Percentiles rank a stretch among this genome's conserved stretches.
These are phyloP conservation scores for Tor tambroides DNA, from an alignment of 2,113 vertebrate species.

Conservation along the genomic window DNA sequence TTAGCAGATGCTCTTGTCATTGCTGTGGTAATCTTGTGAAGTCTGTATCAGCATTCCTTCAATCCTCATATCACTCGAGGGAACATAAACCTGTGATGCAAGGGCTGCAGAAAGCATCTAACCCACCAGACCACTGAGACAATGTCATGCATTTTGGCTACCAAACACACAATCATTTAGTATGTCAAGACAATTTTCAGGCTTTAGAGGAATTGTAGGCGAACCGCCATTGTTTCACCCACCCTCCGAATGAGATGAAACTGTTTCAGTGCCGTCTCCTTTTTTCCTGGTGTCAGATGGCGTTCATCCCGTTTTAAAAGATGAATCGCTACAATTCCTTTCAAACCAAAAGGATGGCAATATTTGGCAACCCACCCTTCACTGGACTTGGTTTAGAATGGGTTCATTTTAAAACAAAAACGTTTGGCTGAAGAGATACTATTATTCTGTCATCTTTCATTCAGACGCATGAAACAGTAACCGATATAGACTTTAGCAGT, in stretches of 20 bases:
- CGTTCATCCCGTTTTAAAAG: neutral
- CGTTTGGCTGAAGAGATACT: neutral
- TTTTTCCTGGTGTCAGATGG: neutral
- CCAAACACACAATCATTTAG: neutral
- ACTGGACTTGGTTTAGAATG: neutral
- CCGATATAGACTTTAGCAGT: neutral
- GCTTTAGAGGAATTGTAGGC: neutral
- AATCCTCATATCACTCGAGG: neutral
- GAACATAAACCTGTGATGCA: neutral
- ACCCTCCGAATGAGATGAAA: neutral
- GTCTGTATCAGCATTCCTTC: constrained; percentile 21
- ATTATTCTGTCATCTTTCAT: constrained; percentile 18
- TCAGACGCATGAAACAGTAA: constrained; percentile 26
- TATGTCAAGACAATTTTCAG: neutral
- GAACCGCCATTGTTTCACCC: neutral
- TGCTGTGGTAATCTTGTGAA: no score
- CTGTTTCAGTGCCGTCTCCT: neutral
- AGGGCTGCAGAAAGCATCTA: neutral
- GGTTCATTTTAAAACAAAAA: constrained; percentile 2
- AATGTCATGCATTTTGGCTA: neutral
- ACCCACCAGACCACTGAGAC: neutral
- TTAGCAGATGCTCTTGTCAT: neutral
- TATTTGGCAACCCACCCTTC: neutral
- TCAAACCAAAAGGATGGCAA: neutral
- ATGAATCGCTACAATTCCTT: neutral